phyloP scores from a whole-genome alignment of 1,140 invertebrate species.

The Oncopeltus fasciatus region DNA sequence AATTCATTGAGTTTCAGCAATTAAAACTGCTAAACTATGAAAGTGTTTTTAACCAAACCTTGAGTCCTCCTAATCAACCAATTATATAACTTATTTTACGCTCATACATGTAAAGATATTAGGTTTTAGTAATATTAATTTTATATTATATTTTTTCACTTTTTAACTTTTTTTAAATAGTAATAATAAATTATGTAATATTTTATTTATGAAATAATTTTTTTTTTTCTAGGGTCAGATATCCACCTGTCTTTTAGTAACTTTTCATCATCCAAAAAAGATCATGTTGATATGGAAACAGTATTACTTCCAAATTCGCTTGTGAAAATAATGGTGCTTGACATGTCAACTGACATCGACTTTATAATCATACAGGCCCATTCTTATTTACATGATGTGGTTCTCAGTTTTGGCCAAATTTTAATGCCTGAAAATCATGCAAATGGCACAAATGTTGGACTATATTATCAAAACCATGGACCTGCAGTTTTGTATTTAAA shows the following conservation, averaged over 20 bases:
- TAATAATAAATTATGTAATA: too few species aligned
- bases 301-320: not conserved
- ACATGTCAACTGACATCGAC: conserved; percentile 29
- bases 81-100: too few species aligned
- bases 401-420: conserved; percentile 37
- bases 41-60: too few species aligned
- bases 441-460: conserved; percentile 46
- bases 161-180: too few species aligned
- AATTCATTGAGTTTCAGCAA: too few species aligned
- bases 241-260: not conserved
- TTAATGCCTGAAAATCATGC: conserved; percentile 27
- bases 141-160: too few species aligned
- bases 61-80: too few species aligned
- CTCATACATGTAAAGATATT: too few species aligned
- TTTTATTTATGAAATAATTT: too few species aligned
- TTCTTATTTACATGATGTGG: conserved; percentile 41
- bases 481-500: conserved; percentile 28
- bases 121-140: too few species aligned
- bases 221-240: not conserved
- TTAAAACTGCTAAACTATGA: too few species aligned
- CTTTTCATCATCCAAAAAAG: not conserved
- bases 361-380: conserved; percentile 55
- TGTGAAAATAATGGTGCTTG: not conserved
- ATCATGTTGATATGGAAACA: not conserved
- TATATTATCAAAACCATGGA: conserved; percentile 15